Conservation (phyloP, 2,888 invertebrate species). For the Lepidochrysops patricia region DNA sequence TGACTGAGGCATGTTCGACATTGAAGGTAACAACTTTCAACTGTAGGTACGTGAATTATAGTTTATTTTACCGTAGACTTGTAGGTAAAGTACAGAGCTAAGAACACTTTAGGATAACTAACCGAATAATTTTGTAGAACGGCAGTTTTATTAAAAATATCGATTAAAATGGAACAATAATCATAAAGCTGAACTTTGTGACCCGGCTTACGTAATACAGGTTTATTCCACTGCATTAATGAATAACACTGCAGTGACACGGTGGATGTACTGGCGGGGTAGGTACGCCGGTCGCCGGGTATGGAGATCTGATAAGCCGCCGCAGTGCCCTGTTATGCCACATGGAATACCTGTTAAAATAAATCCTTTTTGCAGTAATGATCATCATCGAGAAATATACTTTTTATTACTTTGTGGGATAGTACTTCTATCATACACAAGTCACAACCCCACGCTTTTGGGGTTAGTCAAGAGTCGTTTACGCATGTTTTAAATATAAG, state of each 20-base stretch:
- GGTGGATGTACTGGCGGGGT: not conserved
- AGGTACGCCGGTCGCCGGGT: not conserved
- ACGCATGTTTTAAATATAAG: too few species aligned
- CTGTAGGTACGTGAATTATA: not conserved
- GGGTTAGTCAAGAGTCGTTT: too few species aligned
- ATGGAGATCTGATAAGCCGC: constrained; percentile 7
- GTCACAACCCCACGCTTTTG: too few species aligned
- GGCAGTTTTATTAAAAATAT: not conserved
- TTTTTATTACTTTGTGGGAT: too few species aligned
- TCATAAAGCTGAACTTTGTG: not conserved
- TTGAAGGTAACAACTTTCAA: not conserved
- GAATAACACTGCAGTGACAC: constrained; percentile 32
- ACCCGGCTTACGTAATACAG: not conserved
- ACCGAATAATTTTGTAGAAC: not conserved
- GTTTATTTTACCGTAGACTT: too few species aligned
- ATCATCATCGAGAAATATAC: not conserved
- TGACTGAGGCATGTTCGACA: not conserved
- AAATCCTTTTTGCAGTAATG: not conserved
- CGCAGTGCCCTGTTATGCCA: not conserved
- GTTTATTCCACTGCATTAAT: constrained; percentile 18
- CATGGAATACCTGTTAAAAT: not conserved
- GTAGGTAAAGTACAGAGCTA: too few species aligned
- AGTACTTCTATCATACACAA: too few species aligned
- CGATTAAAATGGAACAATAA: not conserved
- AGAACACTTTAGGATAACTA: too few species aligned